Base-by-base conservation (phyloP, 2,888 invertebrate genomes). In the Phyllotreta cruciferae region DNA sequence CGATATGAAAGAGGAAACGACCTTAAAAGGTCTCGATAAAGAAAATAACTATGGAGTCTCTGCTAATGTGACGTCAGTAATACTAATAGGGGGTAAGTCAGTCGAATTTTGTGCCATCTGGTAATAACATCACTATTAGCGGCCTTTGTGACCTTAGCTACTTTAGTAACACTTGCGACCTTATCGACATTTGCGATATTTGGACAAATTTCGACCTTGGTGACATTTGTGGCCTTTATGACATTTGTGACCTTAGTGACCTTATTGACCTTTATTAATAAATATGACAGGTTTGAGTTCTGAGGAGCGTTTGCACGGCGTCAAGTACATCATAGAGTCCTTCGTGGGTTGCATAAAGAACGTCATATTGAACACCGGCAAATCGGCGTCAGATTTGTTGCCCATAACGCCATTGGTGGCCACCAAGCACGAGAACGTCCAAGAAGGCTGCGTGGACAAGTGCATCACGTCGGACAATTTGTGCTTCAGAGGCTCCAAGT, bases 311-410 rank as follows among this genome's bases (percentile, higher is more conserved):
- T 84, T 93, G 34, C 92, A 94, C 78, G 94, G 94, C 60, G 93
- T 94, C 0, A 94, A 94, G 82, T 95, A 94, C 79, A 93, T 94
- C 64, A 94, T 94, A 73, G 94, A 94, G 82, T 94, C 94, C 6
- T 95, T 95, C 79, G 93, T 94, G 35, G 95, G 95, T 1, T 96
- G 95, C 77, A 93, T 96, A 72, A 89, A 92, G 74, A 91, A 94
- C 74, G 91, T 96, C 82, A 89, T 92, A 6, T 82, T 94, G 34
- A 91, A 92, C 79, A 92, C 93, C 1, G 93, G 94, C 3, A 92
- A 92, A 80, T 92, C 93, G 0, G 92, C 93, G 0, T 92, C 91
- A 50, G 91, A 92, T 79, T 84, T 94, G 37, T 80, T 92, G 49
- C 91, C 92, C 8, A 92, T 94, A 71, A 88, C 88, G 37, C 93